Evolutionary conservation across 2,797 vertebrate species (phyloP).

Genomic region (Miopithecus talapoin): DNA sequence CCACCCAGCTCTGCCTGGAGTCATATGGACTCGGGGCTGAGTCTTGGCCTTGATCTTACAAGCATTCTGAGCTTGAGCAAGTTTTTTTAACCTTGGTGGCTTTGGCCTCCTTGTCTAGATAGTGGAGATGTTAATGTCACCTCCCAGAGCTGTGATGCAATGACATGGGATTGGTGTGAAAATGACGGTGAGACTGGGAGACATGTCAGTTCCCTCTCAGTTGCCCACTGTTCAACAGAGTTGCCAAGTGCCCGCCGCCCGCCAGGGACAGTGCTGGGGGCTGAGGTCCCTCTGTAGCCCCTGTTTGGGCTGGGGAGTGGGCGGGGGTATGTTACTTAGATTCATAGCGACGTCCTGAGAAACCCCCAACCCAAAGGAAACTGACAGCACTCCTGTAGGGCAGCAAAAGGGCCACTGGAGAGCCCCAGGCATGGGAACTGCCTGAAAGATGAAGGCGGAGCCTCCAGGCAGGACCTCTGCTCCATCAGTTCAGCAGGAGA

Average conservation of each 20-base stretch:
- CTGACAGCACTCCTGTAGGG: neutral
- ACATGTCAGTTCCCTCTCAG: neutral
- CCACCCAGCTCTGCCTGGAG: neutral
- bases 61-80: neutral
- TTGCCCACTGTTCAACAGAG: neutral
- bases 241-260: neutral
- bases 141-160: neutral
- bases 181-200: neutral
- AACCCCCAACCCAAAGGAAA: neutral
- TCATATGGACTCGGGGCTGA: too few species aligned
- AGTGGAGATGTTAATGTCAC: too few species aligned
- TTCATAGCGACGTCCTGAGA: neutral
- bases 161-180: neutral
- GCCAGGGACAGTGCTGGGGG: neutral
- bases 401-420: neutral
- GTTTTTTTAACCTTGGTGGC: neutral
- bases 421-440: neutral
- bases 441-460: neutral
- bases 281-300: neutral
- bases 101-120: neutral
- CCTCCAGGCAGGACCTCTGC: neutral
- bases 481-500: neutral
- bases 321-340: neutral
- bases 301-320: neutral
- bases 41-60: neutral